Base-by-base conservation (phyloP, 2,888 invertebrate species). In the Therioaphis trifolii region DNA sequence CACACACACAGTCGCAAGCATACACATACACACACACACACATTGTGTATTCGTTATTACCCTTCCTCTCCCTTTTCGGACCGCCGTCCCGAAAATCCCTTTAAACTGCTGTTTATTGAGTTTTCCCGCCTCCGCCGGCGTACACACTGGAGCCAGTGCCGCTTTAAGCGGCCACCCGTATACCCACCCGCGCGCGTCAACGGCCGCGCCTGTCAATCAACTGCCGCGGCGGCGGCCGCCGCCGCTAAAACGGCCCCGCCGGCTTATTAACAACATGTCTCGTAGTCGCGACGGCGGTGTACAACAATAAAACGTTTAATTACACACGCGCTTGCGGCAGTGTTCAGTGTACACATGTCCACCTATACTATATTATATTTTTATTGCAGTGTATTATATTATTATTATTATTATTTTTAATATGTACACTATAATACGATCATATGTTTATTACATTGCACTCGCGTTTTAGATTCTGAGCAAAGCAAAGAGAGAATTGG, bases 61-160 rank as follows among this genome's bases (percentile, higher is more conserved):
- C 82, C 63, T n/a, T 14, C 82, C 82, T 52, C 14, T 14, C 63
- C 27, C 52, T 29, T 43, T 3, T 21, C 55, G 15, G 2, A 21
- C 24, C 24, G 24, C 24, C 11, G 1, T 7, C 68, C 71, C 61
- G 82, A 63, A 82, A 82, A 82, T 82, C 82, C 82, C 82, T 82
- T 82, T 82, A 82, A 82, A 82, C 82, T 82, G 82, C 82, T 74
- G 82, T 82, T 82, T 82, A 82, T 82, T 74, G 82, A 82, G 82
- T 82, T 82, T 82, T 82, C 72, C 72, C 72, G 78, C 49, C 61
- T 46, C 24, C 61, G 21, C 63, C 18, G 63, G 72, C 63, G 61
- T 14, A 2, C 35, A 5, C 43, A 52, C 77, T 1, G 21, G 55
- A 49, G n/a, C 55, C 29, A 49, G 35, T 49, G 49, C 52, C 78